A percentile compares a stretch with the other conserved stretches of the same genome.
These are phyloP conservation scores for Muscicapa striata DNA, from an alignment of 2,797 vertebrate genomes.

Conservation along the genomic window DNA sequence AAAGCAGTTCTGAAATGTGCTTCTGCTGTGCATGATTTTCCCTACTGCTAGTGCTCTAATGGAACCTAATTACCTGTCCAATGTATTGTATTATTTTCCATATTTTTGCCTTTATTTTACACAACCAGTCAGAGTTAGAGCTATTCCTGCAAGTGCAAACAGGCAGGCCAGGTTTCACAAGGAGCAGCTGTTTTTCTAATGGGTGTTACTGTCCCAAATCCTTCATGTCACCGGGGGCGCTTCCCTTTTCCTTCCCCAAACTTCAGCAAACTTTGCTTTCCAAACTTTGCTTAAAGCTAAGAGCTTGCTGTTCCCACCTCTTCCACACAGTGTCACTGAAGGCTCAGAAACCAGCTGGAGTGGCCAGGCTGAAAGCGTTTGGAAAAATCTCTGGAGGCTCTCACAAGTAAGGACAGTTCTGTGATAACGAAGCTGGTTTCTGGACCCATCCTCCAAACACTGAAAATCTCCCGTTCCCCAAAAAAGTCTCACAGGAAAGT, in stretches of 20 bases:
- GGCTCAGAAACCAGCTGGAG: background rate
- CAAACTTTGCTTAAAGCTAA: background rate
- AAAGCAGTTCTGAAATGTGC: background rate
- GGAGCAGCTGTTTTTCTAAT: background rate
- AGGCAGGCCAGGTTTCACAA: background rate
- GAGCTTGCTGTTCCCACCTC: conserved; percentile 42
- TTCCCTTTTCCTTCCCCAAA: background rate
- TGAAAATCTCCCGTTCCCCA: fast-evolving
- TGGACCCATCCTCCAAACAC: background rate
- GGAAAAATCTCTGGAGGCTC: background rate
- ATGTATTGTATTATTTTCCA: background rate
- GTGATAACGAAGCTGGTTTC: background rate
- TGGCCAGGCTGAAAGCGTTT: fast-evolving
- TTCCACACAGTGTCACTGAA: conserved; percentile 75
- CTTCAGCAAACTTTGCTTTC: background rate
- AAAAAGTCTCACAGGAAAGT: background rate
- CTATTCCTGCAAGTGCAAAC: background rate
- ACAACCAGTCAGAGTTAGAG: background rate
- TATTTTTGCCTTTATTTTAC: background rate
- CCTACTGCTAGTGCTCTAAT: background rate
- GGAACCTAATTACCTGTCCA: background rate
- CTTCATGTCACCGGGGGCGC: background rate
- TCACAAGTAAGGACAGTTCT: background rate
- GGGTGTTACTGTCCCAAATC: background rate
- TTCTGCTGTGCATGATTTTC: background rate